Evolutionary conservation across 2,797 vertebrate species (phyloP), one percentile per base, ranked within the genome.

Genomic region (Anguilla marmorata): DNA sequence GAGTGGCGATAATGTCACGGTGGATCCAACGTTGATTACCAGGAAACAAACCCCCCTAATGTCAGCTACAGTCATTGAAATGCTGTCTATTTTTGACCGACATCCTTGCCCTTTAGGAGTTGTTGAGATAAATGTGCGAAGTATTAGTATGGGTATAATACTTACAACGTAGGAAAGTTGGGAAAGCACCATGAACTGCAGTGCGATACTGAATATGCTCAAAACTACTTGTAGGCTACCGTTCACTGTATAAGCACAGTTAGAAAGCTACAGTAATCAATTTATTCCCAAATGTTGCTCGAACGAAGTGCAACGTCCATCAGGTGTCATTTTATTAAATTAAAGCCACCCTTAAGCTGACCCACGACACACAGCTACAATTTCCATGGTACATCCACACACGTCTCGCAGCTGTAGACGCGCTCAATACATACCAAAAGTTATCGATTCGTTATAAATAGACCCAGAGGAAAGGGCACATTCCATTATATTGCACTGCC

Each of bases 1-100:
- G 63, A 69, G 87, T 87, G 58, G n/a, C 63, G 1, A 80, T 80
- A 85, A 85, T 74, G 14, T 79, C 84, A 89, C 87, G 58, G 86
- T 74, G 52, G 66, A 89, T 79, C 89, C 86, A 89, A 89, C 84
- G 27, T 4, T 54, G 14, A 14, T 54, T 6, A 56, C 45, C 16
- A 1, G 11, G 14, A 11, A 84, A n/a, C 41, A 21, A 48, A 33
- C 9, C 63, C 3, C 5, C 33, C 76, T 24, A 45, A 76, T 19
- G 9, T 48, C 41, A 82, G 21, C 41, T 56, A 14, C 50, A 84
- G 52, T 58, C 54, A 56, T 58, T 56, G 3, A 30, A 58, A 58
- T 72, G 52, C n/a, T 54, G 41, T 33, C 33, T 45, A 30, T 30
- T 79, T 21, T 76, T 50, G 0, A 82, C 24, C 79, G n/a, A 50